Base-by-base conservation (phyloP, 1,140 invertebrate species). In the Tribolium madens region DNA sequence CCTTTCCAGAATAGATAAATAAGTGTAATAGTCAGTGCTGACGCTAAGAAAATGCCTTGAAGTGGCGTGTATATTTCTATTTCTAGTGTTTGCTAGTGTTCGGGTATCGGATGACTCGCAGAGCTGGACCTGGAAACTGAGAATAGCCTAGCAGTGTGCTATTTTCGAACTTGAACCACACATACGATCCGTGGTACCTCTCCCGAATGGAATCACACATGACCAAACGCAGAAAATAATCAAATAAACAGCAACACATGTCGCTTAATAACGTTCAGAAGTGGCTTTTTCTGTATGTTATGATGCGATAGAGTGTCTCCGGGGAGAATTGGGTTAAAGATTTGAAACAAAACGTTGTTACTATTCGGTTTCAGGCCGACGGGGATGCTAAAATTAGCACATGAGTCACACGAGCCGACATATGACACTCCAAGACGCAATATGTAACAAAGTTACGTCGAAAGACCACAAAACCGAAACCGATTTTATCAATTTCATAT, bases 361-460 rank as follows among this genome's bases (percentile, higher is more conserved):
- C 36, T 50, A 76, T 76, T 76, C 50, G 75, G 33, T 76, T 76
- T 76, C 75, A 76, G 77, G 71, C 26, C 46, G 26, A 64, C 26
- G 14, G 70, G 70, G 48, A 50, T 75, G 77, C 78, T 76, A 77
- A 77, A 80, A 79, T 78, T 80, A 80, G 79, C 72, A 68, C 68
- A 47, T 80, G 79, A 80, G 77, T 80, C 79, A 80, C 70, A 71
- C 21, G 78, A 80, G 70, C 79, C 72, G 79, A 80, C 73, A 80
- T 77, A 70, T 52, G 79, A 80, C 77, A 80, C 79, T 77, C 70
- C 12, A 57, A 72, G 68, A 76, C 50, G 64, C 75, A 76, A 76
- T 72, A 76, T 47, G 53, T 72, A 68, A 68, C 74, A 46, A 31
- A 42, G 36, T 36, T 57, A 48, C 46, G 57, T 14, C 57, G 60